Evolutionary conservation across 2,797 vertebrate species (phyloP), one percentile per base, ranked within the genome.

Genomic region (Bradypodion ventrale): DNA sequence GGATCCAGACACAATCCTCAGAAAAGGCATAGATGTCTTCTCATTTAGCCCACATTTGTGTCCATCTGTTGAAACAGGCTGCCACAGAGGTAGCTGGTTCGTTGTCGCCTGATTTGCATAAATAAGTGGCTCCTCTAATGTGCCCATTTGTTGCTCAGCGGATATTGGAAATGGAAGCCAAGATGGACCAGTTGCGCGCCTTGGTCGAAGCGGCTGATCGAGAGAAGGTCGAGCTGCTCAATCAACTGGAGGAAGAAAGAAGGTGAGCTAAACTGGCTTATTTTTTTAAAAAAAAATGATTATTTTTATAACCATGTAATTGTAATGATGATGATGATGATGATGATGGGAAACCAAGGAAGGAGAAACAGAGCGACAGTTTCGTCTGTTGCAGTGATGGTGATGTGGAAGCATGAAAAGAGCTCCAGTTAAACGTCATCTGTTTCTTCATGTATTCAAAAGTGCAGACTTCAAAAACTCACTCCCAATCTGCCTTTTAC

Each of bases 221-320:
- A 95, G 98, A 99, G 88, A 99, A 99, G 90, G 97, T 99, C 80
- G 98, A 99, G 79, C 96, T 99, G 77, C 94, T 99, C 75, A 99
- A 99, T 92, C 98, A 99, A 72, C 96, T 99, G 5, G 99, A 99
- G 92, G 99, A 99, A 91, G 98, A 99, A 93, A 98, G 97, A 89
- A 99, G 99, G 99, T 99, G 94, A 92, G 1, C 1, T 3, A 27
- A 4, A 35, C 5, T 70, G 27, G 10, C 16, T 35, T 35, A 42
- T 7, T 49, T 12, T 49, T 7, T 49, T 12, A 49, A 49, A 49
- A 49, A 49, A 49, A 7, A 49, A 4, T 46, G 49, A 7, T 12
- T 2, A 12, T 83, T 83, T 72, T 6, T 32, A 49, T 42, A 60
- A 59, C 15, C 9, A 25, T 68, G 52, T 75, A 52, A 32, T 21